A percentile compares a stretch with the other conserved stretches of the same genome.
Evolutionary conservation across 2,797 vertebrate species (phyloP).

Genomic region (Micrastur ruficollis): DNA sequence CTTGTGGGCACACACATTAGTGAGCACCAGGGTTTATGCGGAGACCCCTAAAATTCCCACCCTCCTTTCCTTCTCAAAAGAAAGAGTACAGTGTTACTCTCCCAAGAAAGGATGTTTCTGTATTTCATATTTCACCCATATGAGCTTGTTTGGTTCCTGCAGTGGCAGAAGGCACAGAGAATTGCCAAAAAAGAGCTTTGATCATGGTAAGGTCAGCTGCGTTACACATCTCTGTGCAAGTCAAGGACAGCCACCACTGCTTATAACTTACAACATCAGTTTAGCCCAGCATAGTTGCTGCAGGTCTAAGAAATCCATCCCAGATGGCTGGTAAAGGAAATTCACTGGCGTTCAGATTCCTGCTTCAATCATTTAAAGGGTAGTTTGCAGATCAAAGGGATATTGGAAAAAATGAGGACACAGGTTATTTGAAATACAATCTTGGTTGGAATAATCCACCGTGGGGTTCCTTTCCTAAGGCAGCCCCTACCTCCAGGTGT

Average conservation of each 20-base stretch:
- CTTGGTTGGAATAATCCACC: not conserved
- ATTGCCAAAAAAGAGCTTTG: not conserved
- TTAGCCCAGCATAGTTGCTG: not conserved
- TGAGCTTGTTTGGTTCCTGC: not conserved
- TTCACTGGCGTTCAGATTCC: not conserved
- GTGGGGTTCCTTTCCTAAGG: not conserved
- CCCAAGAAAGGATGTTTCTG: not conserved
- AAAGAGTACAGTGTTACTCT: not conserved
- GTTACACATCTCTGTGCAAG: not conserved
- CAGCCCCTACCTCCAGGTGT: not conserved
- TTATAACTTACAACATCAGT: not conserved
- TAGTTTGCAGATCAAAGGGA: not conserved
- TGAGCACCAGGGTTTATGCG: not conserved
- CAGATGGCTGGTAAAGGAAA: not conserved
- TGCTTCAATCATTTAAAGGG: not conserved
- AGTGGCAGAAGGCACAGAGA: not conserved
- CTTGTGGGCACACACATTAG: too few relatives aligned
- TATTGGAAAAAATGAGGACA: not conserved
- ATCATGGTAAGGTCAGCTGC: not conserved
- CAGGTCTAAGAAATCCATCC: not conserved
- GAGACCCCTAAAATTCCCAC: not conserved
- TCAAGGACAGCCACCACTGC: not conserved
- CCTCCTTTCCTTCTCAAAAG: not conserved
- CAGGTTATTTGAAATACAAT: not conserved
- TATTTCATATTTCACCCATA: not conserved